Evolutionary conservation across 1,140 invertebrate genomes (phyloP).

Genomic region (Chymomyza costata): DNA sequence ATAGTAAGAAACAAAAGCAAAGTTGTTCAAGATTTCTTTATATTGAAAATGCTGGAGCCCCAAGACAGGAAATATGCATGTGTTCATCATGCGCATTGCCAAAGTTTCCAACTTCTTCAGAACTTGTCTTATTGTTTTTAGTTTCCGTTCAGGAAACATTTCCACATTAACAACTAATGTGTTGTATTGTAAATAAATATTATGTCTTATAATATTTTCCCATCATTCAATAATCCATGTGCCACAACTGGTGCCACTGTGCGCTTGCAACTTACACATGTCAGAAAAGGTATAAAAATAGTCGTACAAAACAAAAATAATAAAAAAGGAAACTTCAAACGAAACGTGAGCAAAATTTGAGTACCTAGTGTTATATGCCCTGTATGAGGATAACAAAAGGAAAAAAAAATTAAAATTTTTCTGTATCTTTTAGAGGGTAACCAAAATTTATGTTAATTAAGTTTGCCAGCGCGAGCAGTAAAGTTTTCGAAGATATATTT

Average conservation of each 20-base stretch:
- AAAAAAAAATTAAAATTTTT: background rate
- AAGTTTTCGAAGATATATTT: slow-evolving; percentile 33
- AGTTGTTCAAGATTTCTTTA: too few species aligned
- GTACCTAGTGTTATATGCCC: slow-evolving; percentile 1
- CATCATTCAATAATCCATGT: background rate
- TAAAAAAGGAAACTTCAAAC: slow-evolving; percentile 31
- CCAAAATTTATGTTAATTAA: slow-evolving; percentile 61
- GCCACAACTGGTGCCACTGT: slow-evolving; percentile 10
- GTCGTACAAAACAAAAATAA: slow-evolving; percentile 7
- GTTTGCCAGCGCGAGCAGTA: background rate
- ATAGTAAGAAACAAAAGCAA: too few species aligned
- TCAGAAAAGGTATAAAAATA: slow-evolving; percentile 34
- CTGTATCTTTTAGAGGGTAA: background rate
- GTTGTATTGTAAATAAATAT: too few species aligned
- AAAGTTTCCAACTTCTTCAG: too few species aligned
- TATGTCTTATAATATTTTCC: background rate
- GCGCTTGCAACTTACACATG: slow-evolving; percentile 8
- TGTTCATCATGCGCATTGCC: too few species aligned
- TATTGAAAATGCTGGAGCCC: too few species aligned
- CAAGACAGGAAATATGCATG: too few species aligned
- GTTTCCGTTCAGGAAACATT: too few species aligned
- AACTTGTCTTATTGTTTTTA: too few species aligned
- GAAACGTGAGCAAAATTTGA: slow-evolving; percentile 46
- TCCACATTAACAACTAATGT: too few species aligned
- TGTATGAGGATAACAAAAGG: slow-evolving; percentile 4